These are phyloP conservation scores for Eugnorisma glareosa DNA, from an alignment of 2,888 invertebrate species.

Conservation along the genomic window DNA sequence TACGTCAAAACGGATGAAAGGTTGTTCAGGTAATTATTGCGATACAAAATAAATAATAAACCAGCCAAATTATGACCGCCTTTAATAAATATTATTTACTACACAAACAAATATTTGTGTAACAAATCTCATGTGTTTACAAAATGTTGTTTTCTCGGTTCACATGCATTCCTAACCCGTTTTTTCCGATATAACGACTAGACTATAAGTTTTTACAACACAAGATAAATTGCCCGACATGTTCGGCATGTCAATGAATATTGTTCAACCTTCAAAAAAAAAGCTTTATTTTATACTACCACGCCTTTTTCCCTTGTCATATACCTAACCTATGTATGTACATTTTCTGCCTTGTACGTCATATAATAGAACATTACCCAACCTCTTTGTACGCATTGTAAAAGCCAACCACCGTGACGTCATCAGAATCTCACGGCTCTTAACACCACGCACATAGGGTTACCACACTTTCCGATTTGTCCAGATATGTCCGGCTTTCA, in stretches of 20 bases:
- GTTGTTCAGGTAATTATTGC: no score
- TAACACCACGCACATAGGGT: neutral
- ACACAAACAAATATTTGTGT: no score
- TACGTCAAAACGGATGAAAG: no score
- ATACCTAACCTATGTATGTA: neutral
- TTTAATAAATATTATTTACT: no score
- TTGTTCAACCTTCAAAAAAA: neutral
- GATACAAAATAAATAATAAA: no score
- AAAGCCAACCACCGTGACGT: constrained; percentile 44
- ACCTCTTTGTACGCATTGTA: constrained; percentile 39
- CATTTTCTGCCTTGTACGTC: neutral
- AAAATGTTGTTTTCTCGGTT: no score
- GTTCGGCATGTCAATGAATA: neutral
- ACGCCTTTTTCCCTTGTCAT: neutral
- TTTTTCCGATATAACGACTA: no score
- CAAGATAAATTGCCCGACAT: neutral
- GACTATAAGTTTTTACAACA: neutral
- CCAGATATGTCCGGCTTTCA: neutral
- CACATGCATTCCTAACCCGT: no score
- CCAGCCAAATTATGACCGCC: no score
- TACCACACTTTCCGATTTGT: neutral
- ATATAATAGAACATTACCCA: constrained; percentile 21
- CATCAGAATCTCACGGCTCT: constrained; percentile 38
- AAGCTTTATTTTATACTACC: neutral
- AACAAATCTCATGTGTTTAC: no score